These are phyloP conservation scores for Cataglyphis rosenhaueri DNA, from an alignment of 2,888 invertebrate genomes.

Conservation along the genomic window DNA sequence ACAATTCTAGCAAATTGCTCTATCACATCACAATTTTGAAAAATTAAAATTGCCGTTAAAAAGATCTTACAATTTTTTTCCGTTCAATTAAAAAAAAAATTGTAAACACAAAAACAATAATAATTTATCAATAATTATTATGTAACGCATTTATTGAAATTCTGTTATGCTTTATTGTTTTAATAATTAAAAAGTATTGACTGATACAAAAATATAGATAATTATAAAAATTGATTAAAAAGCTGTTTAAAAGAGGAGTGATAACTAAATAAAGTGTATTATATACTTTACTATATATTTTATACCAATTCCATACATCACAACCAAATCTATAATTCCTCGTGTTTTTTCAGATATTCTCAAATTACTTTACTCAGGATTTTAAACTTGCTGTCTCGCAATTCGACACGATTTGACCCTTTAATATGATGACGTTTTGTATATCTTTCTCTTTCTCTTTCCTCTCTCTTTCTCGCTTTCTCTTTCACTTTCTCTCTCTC, in stretches of 20 bases:
- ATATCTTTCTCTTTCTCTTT: not conserved
- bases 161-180: too few species aligned
- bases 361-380: not conserved
- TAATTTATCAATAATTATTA: too few species aligned
- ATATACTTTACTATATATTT: not conserved
- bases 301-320: not conserved
- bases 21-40: too few species aligned
- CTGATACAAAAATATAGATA: too few species aligned
- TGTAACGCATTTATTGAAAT: too few species aligned
- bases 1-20: too few species aligned
- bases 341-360: not conserved
- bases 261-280: not conserved
- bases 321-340: not conserved
- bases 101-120: too few species aligned
- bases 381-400: not conserved
- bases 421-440: conserved; percentile 18
- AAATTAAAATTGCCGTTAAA: too few species aligned
- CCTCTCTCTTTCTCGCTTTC: not conserved
- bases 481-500: not conserved
- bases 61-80: too few species aligned
- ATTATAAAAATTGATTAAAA: too few species aligned
- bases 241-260: not conserved
- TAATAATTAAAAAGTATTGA: too few species aligned
- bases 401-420: not conserved
- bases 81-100: too few species aligned